Evolutionary conservation across 2,888 invertebrate genomes (phyloP).

Genomic region (Diplolepis rosae): DNA sequence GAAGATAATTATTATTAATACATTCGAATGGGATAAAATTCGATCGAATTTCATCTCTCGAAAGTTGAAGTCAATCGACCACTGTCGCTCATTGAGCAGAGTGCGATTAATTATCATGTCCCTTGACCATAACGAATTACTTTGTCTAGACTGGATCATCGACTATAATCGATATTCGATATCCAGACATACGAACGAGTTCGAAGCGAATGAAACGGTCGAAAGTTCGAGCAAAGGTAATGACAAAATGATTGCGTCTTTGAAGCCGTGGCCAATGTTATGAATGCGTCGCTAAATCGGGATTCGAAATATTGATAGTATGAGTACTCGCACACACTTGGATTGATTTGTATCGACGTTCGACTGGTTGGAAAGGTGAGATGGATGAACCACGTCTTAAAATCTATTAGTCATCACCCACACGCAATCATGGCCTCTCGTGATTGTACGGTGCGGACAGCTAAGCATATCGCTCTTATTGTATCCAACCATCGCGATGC

Average conservation of each 20-base stretch:
- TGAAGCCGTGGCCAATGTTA: slow-evolving; percentile 19
- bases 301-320: slow-evolving; percentile 9
- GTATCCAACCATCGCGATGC: slow-evolving; percentile 46
- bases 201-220: background rate
- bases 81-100: background rate
- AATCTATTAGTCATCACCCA: slow-evolving; percentile 72
- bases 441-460: slow-evolving; percentile 46
- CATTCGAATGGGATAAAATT: background rate
- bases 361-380: slow-evolving; percentile 56
- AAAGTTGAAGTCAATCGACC: background rate
- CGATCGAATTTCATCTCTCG: background rate
- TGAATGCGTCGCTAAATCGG: slow-evolving; percentile 20
- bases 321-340: slow-evolving; percentile 35
- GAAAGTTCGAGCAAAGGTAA: background rate
- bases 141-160: slow-evolving; percentile 21
- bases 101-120: slow-evolving; percentile 14
- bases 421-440: slow-evolving; percentile 52
- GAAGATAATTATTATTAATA: too few relatives aligned
- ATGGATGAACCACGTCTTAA: slow-evolving; percentile 65
- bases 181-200: background rate
- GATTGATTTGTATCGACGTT: slow-evolving; percentile 64
- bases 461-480: slow-evolving; percentile 49
- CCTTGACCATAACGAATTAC: background rate
- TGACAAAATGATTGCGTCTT: slow-evolving; percentile 29
- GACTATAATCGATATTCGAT: slow-evolving; percentile 15